Percentiles rank a stretch among this genome's conserved stretches.
Evolutionary conservation across 2,797 vertebrate genomes (phyloP).

Genomic region (Gobionotothen gibberifrons): DNA sequence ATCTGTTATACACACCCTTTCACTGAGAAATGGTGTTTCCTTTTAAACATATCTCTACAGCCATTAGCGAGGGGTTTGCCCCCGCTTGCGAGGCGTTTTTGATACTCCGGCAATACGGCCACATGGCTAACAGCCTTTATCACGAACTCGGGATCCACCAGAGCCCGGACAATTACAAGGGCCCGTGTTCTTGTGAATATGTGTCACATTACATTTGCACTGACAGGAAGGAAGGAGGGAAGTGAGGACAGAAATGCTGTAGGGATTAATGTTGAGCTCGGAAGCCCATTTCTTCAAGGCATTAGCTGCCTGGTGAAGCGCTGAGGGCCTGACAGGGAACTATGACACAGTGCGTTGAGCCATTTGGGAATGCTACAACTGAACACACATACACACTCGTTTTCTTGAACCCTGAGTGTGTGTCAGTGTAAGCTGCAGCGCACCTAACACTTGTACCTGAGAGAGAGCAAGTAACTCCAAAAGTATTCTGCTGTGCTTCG

Average conservation of each 20-base stretch:
- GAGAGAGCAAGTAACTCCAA: conserved; percentile 21
- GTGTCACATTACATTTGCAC: conserved; percentile 81
- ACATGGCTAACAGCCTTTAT: conserved; percentile 69
- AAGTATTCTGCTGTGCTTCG: not conserved
- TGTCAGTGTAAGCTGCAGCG: conserved; percentile 31
- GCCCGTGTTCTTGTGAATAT: conserved; percentile 78
- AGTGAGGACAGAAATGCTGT: conserved; percentile 73
- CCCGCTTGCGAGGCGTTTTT: conserved; percentile 50
- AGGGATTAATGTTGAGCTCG: conserved; percentile 77
- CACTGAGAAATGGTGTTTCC: conserved; percentile 77
- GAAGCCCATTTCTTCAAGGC: conserved; percentile 78
- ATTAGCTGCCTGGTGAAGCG: conserved; percentile 81
- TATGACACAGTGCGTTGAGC: conserved; percentile 71
- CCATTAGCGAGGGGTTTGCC: conserved; percentile 72
- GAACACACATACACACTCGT: conserved; percentile 43
- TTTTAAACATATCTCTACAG: conserved; percentile 67
- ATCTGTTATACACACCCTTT: conserved; percentile 76
- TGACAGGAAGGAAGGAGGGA: conserved; percentile 69
- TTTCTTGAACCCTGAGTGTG: conserved; percentile 34
- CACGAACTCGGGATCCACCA: conserved; percentile 59
- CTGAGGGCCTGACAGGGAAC: conserved; percentile 76
- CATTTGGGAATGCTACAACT: conserved; percentile 67
- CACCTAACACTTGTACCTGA: conserved; percentile 29
- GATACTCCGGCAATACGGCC: conserved; percentile 45
- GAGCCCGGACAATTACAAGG: conserved; percentile 78